phyloP scores from a whole-genome alignment of 2,888 invertebrate genomes.

The Diaphora mendica region DNA sequence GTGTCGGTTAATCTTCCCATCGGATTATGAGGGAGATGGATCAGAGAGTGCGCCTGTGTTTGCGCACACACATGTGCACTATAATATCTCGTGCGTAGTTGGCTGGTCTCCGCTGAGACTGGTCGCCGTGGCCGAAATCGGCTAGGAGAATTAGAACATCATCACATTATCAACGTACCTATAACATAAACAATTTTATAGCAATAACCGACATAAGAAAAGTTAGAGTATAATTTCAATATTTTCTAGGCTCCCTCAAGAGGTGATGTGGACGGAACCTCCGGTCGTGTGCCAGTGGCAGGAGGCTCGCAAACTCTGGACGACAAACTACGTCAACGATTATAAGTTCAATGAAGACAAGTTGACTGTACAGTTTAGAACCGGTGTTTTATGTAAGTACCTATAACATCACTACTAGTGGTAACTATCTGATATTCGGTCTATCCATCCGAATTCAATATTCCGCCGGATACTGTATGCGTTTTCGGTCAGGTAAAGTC shows the following conservation, averaged over 20 bases:
- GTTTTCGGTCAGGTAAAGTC: no score
- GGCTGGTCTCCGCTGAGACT: no score
- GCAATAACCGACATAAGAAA: no score
- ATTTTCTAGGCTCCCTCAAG: constrained; percentile 87
- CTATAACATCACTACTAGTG: neutral
- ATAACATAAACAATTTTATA: no score
- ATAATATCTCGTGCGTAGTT: no score
- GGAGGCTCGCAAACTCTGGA: constrained; percentile 87
- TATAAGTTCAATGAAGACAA: constrained; percentile 95
- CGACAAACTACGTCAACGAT: constrained; percentile 90
- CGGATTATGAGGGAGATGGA: no score
- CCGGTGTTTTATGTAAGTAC: constrained; percentile 87
- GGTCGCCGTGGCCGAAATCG: no score
- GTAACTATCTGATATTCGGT: neutral
- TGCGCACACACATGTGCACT: no score
- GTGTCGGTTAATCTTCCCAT: no score
- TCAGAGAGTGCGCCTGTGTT: no score
- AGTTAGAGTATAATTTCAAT: neutral
- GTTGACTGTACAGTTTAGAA: constrained; percentile 91
- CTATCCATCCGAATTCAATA: neutral
- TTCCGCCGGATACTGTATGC: neutral
- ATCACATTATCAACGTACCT: no score
- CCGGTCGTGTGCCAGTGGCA: constrained; percentile 92
- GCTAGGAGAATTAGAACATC: no score
- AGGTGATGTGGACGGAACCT: constrained; percentile 92